These are phyloP conservation scores for Phasianus colchicus DNA, from an alignment of 2,113 vertebrate species.

Conservation along the genomic window DNA sequence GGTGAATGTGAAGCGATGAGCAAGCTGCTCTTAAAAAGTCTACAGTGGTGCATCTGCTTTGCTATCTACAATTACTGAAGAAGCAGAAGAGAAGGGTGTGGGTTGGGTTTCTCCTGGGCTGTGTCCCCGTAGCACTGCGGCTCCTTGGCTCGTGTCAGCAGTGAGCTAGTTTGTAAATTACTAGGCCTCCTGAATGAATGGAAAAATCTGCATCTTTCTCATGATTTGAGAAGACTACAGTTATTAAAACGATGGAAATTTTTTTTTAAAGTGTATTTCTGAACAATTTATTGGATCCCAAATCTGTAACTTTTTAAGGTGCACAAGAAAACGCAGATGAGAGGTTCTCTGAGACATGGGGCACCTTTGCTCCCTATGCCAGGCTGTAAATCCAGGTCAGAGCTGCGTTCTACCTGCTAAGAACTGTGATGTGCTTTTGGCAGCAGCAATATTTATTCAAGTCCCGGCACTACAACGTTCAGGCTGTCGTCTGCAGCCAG, in stretches of 20 bases:
- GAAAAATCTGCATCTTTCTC: neutral
- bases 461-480: fast-evolving
- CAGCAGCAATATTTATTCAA: neutral
- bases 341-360: neutral
- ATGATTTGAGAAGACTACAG: neutral
- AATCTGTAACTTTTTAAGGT: neutral
- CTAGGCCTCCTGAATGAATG: neutral
- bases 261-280: neutral
- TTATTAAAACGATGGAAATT: neutral
- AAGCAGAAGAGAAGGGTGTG: neutral
- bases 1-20: neutral
- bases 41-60: neutral
- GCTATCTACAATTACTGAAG: neutral
- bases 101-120: neutral
- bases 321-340: neutral
- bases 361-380: neutral
- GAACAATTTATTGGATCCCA: neutral
- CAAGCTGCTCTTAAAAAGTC: neutral
- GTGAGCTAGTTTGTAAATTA: neutral
- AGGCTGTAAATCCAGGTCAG: neutral
- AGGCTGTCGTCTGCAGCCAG: neutral
- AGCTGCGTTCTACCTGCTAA: neutral
- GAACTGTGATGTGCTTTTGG: neutral
- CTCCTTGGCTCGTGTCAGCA: neutral
- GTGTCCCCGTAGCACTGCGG: neutral